phyloP scores from a whole-genome alignment of 2,113 vertebrate genomes.

The Hippocampus abdominalis region DNA sequence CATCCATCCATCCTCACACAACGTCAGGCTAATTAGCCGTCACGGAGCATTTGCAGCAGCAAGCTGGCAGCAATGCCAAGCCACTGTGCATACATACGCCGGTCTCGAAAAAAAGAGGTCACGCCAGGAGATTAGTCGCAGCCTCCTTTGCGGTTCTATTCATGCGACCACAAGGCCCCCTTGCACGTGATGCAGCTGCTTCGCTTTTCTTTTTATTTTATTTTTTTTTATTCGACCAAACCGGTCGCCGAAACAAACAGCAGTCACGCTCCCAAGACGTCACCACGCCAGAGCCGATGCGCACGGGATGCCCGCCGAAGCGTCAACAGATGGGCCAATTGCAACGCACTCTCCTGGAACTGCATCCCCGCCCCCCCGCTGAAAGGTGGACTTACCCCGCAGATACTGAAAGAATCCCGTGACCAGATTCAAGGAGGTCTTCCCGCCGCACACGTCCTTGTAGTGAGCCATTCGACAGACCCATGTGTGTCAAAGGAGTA shows the following conservation, averaged over 20 bases:
- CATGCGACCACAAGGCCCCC: conserved; percentile 20
- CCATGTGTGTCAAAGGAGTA: conserved; percentile 34
- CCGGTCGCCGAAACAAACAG: conserved; percentile 24
- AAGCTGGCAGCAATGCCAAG: not conserved
- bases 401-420: conserved; percentile 79
- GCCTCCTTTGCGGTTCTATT: conserved; percentile 36
- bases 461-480: conserved; percentile 73
- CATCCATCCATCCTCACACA: not conserved
- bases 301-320: conserved; percentile 60
- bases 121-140: conserved; percentile 36
- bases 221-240: conserved; percentile 10
- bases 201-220: not conserved
- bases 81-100: not conserved
- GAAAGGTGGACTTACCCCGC: conserved; percentile 77
- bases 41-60: conserved; percentile 15
- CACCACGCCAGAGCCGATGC: conserved; percentile 39
- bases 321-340: conserved; percentile 23
- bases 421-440: conserved; percentile 74
- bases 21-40: not conserved
- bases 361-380: conserved; percentile 19
- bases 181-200: conserved; percentile 60
- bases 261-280: conserved; percentile 53
- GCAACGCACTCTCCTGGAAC: not conserved
- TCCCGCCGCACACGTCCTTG: conserved; percentile 74
- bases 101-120: conserved; percentile 42